Base-by-base conservation (phyloP, 64 coral and sea anemone genomes). In the Porites australiensis region DNA sequence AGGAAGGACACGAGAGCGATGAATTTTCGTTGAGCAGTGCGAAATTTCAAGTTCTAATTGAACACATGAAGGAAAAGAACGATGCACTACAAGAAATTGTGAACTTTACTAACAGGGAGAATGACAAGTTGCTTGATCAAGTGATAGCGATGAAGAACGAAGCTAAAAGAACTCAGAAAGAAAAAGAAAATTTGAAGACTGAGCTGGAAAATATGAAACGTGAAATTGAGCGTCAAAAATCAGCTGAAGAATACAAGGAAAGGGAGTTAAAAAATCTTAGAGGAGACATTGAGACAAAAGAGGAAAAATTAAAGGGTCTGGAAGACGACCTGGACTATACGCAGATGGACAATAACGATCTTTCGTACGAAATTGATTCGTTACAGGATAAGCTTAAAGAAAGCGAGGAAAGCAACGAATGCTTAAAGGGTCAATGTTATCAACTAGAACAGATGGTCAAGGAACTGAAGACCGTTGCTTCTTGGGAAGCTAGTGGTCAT, bases 221-320 rank as follows among this genome's bases (percentile, higher is more conserved):
- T 65, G 60, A 82, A 3, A 0, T 64, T 49, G 18, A 64, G 55
- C 37, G 43, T 18, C 43, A 64, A n/a, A 14, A 44, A 18, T 64
- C 60, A 14, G 65, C 8, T 13, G 58, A 82, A 19, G 59, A 82
- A 64, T 64, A 64, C 79, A 82, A 48, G 16, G 58, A 64, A 47
- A 82, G 79, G 19, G 79, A 82, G 15, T 11, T 82, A 44, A n/a
- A 13, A 65, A 82, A 82, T 65, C 60, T 82, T 44, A 82, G 60
- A 64, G 14, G 19, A 48, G 59, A 82, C 48, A 47, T 82, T 14
- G 15, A 64, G 23, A 48, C 5, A 18, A 64, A 64, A 18, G 59
- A 64, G 58, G 4, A 16, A 45, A 46, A 61, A 15, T 82, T 61
- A 14, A 45, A 64, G 14, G 79, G 65, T 3, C 6, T 45, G 15